Evolutionary conservation across 2,113 vertebrate genomes (phyloP), one percentile per base, ranked within the genome.

Genomic region (Coracopsis vasa): DNA sequence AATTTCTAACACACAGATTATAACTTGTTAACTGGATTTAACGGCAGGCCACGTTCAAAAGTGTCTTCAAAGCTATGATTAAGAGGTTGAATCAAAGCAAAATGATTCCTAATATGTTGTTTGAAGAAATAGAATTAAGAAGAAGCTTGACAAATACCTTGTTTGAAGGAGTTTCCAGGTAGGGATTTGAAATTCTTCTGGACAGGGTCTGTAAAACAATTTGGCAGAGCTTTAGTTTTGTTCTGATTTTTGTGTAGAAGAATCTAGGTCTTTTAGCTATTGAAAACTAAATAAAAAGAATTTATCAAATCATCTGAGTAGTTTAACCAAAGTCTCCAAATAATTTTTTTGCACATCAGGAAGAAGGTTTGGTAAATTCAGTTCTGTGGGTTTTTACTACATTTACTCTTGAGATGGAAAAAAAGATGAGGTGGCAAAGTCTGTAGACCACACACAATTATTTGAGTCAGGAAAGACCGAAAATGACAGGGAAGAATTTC

Each of bases 171-270:
- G 97, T 97, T 92, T 98, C 98, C 74, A 98, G 94, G 86, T 98
- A 98, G 1, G 98, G 98, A 92, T 98, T 98, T 92, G 98, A 98
- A 97, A 98, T 98, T 96, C 98, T 98, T 97, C 98, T 98, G 23
- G 98, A 97, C 37, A 98, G 82, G 48, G 98, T 97, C 98, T 98
- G 93, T 81, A 97, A 97, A 60, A 84, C 24, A 97, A 65, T 92
- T 82, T 50, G 28, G 11, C 37, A 93, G 18, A 72, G 6, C 10
- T 82, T 95, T 89, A 96, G 16, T 71, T 86, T 80, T 50, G 2
- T 45, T 80, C 44, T 27, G 27, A 1, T 6, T 91, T 80, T 72
- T n/a, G 31, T 21, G 80, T 1, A 4, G 35, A 3, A 71, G 12
- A 72, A 79, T 29, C 17, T 23, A 90, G 44, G 13, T 24, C 9